phyloP scores from a whole-genome alignment of 2,797 vertebrate species.

The Mormyrus hasselquistii region DNA sequence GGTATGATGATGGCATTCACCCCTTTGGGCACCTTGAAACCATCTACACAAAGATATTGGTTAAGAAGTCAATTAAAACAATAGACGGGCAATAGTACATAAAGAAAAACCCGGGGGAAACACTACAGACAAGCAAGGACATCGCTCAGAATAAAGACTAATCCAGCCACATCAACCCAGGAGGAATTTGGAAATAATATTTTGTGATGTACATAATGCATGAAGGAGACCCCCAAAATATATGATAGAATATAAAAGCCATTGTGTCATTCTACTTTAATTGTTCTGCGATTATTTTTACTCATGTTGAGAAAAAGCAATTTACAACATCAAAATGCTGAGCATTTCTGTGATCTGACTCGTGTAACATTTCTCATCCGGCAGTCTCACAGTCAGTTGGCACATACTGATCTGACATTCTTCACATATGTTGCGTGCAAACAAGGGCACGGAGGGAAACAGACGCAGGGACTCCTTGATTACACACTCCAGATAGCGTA shows the following conservation, averaged over 20 bases:
- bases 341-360: constrained; percentile 19
- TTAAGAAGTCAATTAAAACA: not conserved
- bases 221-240: not conserved
- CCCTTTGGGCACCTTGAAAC: constrained; percentile 59
- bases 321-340: constrained; percentile 26
- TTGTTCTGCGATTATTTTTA: not conserved
- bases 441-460: constrained; percentile 72
- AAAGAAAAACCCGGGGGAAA: not conserved
- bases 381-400: constrained; percentile 22
- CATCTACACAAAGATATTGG: constrained; percentile 46
- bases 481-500: constrained; percentile 72
- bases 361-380: not conserved
- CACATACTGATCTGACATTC: constrained; percentile 66
- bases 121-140: not conserved
- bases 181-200: not conserved
- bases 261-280: not conserved
- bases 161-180: not conserved
- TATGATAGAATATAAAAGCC: not conserved
- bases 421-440: constrained; percentile 63
- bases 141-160: not conserved
- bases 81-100: not conserved
- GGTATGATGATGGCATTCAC: constrained; percentile 53
- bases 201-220: not conserved
- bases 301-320: constrained; percentile 26
- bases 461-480: constrained; percentile 75